phyloP scores from a whole-genome alignment of 35 echinoderm and acorn worm species.

The Eucidaris tribuloides region DNA sequence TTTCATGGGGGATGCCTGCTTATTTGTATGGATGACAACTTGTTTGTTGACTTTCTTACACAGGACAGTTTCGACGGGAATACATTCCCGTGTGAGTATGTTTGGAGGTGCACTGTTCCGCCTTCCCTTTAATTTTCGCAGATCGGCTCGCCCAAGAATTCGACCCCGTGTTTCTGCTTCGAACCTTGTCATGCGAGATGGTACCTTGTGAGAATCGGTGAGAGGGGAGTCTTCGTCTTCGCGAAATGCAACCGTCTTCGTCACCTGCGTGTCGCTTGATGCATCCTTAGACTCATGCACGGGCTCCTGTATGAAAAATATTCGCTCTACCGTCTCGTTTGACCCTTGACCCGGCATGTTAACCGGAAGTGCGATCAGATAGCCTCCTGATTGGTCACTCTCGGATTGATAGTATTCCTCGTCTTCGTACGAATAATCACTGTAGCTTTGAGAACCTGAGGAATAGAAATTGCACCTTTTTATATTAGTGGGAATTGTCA shows the following conservation, averaged over 20 bases:
- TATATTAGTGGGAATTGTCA: no score
- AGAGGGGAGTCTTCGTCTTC: no score
- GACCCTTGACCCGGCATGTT: slow-evolving; percentile 39
- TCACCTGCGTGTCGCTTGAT: background rate
- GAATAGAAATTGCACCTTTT: no score
- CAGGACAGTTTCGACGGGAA: background rate
- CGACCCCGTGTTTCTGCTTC: slow-evolving; percentile 5
- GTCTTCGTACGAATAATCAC: background rate
- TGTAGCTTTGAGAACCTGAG: no score
- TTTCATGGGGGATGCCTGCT: background rate
- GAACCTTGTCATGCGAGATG: background rate
- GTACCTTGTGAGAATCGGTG: no score
- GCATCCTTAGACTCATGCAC: background rate
- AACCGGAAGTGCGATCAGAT: slow-evolving; percentile 44
- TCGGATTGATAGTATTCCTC: background rate
- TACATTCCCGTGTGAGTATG: background rate
- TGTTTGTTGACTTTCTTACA: background rate
- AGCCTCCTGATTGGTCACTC: background rate
- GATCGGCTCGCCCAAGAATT: slow-evolving; percentile 23
- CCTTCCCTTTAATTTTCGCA: background rate
- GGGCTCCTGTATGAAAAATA: slow-evolving; percentile 51
- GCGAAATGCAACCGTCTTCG: no score
- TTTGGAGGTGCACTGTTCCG: background rate
- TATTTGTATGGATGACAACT: background rate
- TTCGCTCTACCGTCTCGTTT: slow-evolving; percentile 44